phyloP scores from a whole-genome alignment of 1,140 invertebrate species.

The Brachionus asplanchnoidis region DNA sequence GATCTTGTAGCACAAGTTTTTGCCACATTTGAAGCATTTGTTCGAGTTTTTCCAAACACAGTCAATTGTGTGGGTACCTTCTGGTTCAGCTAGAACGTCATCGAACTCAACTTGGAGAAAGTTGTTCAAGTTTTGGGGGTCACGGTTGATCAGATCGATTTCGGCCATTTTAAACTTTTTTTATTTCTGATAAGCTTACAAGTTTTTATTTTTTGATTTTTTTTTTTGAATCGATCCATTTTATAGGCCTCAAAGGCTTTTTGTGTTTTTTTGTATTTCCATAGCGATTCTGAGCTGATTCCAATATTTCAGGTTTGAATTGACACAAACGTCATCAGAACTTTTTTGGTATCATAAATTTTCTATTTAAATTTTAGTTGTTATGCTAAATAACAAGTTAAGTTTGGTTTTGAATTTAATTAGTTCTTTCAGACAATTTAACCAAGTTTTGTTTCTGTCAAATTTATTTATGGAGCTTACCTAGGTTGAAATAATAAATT shows the following conservation, averaged over 20 bases:
- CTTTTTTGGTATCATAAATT: background rate
- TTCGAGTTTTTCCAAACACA: constrained; percentile 70
- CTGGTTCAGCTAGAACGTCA: constrained; percentile 72
- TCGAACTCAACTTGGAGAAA: constrained; percentile 61
- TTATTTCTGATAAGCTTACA: background rate
- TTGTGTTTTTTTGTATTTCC: background rate
- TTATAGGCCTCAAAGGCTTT: background rate
- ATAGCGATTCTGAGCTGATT: background rate
- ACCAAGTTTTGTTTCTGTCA: background rate
- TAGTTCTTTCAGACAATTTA: background rate
- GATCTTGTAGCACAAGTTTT: constrained; percentile 67
- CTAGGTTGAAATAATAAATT: no score
- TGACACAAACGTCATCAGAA: background rate
- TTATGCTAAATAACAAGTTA: background rate
- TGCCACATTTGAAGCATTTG: constrained; percentile 66
- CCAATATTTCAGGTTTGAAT: background rate
- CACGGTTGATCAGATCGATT: constrained; percentile 41
- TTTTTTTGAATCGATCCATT: background rate
- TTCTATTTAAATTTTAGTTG: background rate
- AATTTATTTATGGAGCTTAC: background rate
- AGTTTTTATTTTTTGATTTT: background rate
- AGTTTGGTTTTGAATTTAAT: background rate
- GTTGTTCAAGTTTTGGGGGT: constrained; percentile 44
- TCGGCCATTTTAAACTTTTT: background rate
- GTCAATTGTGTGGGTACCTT: constrained; percentile 67